Evolutionary conservation across 2,113 vertebrate species (phyloP).

Genomic region (Catharus bicknelli): DNA sequence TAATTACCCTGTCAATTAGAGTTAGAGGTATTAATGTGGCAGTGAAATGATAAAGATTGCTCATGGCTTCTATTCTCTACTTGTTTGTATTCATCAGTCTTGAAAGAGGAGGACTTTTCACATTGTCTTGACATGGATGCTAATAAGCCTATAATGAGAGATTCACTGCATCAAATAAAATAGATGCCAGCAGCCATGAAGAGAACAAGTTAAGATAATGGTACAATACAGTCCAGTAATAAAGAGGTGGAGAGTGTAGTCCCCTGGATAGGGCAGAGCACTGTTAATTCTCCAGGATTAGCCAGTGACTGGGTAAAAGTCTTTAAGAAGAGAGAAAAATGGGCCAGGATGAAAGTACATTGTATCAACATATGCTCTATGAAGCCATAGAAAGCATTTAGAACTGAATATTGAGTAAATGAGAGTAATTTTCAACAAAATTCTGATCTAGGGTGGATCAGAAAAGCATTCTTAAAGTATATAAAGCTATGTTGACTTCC

Average conservation of each 20-base stretch:
- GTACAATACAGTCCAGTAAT: background rate
- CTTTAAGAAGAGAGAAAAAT: background rate
- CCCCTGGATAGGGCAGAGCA: background rate
- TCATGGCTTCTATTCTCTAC: constrained; percentile 11
- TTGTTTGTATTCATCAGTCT: constrained; percentile 35
- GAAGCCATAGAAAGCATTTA: background rate
- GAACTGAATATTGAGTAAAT: background rate
- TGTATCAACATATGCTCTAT: background rate
- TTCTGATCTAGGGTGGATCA: background rate
- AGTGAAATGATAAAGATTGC: constrained; percentile 23
- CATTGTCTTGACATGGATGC: constrained; percentile 42
- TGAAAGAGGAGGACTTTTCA: constrained; percentile 28
- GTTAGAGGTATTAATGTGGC: constrained; percentile 37
- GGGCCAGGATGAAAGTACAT: background rate
- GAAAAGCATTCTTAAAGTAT: background rate
- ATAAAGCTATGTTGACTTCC: background rate
- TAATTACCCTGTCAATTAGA: constrained; percentile 63
- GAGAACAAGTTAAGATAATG: constrained; percentile 13
- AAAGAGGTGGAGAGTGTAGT: background rate
- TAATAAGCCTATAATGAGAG: constrained; percentile 11
- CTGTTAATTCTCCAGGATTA: constrained; percentile 4
- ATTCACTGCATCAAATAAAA: constrained; percentile 7
- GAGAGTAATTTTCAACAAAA: background rate
- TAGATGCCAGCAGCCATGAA: constrained; percentile 13
- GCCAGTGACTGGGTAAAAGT: background rate